Percentiles rank a stretch among this genome's conserved stretches.
Evolutionary conservation across 2,113 vertebrate species (phyloP).

Genomic region (Verasper variegatus): DNA sequence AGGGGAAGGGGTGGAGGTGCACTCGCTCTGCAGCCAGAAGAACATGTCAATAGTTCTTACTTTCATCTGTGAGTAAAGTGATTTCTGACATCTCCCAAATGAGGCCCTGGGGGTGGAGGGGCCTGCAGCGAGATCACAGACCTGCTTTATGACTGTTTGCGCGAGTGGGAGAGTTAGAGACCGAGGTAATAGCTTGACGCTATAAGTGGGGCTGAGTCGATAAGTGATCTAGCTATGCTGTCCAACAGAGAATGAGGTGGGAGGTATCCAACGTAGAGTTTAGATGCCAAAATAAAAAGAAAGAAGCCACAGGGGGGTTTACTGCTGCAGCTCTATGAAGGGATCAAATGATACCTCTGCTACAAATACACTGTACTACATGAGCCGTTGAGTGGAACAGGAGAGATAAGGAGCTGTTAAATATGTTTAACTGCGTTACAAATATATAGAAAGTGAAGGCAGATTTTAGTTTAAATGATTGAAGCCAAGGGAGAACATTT

Average conservation of each 20-base stretch:
- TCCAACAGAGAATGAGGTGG: slow-evolving; percentile 37
- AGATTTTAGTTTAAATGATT: no score
- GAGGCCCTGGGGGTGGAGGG: slow-evolving; percentile 61
- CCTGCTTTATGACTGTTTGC: slow-evolving; percentile 58
- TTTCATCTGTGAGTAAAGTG: slow-evolving; percentile 68
- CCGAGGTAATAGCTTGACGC: slow-evolving; percentile 63
- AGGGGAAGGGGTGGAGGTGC: slow-evolving; percentile 11
- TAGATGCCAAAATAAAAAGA: slow-evolving; percentile 16
- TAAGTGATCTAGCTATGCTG: slow-evolving; percentile 66
- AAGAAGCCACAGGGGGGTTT: slow-evolving; percentile 7
- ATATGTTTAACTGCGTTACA: no score
- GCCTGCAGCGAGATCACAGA: slow-evolving; percentile 56
- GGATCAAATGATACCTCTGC: neutral
- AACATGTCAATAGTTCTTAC: slow-evolving; percentile 68
- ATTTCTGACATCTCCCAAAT: slow-evolving; percentile 80
- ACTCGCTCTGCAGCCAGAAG: slow-evolving; percentile 56
- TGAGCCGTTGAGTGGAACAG: neutral
- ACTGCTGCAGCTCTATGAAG: neutral
- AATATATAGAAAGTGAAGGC: no score
- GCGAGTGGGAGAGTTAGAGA: slow-evolving; percentile 47
- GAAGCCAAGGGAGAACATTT: no score
- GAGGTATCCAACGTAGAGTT: slow-evolving; percentile 25
- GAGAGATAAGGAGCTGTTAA: no score
- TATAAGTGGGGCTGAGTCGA: slow-evolving; percentile 62
- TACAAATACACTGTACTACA: neutral